A percentile compares a stretch with the other conserved stretches of the same genome.
Conservation (phyloP, 2,888 invertebrate species). For the Linnaemya tessellans region DNA sequence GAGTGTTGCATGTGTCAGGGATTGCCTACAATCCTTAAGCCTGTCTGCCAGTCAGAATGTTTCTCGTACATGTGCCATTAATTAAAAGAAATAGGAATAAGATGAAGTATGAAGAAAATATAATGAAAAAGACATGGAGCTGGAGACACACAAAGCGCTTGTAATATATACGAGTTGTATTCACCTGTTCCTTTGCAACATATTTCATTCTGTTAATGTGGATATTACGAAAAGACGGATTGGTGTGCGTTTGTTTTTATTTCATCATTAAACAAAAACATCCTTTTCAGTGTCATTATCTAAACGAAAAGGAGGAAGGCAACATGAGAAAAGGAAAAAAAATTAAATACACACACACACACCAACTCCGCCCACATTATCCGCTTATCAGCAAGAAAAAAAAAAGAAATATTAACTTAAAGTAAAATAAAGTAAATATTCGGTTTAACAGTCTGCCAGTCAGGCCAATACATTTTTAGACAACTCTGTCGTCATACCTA, state of each 20-base stretch:
- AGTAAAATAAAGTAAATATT: conserved; percentile 22
- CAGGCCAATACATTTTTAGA: conserved; percentile 5
- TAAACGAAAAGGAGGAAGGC: conserved; percentile 49
- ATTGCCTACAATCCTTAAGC: neutral
- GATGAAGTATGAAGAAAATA: conserved; percentile 31
- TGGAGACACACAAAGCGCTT: conserved; percentile 6
- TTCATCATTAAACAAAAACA: conserved; percentile 52
- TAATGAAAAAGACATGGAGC: conserved; percentile 8
- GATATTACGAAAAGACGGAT: conserved; percentile 38
- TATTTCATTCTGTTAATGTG: conserved; percentile 56
- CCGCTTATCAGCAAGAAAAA: conserved; percentile 60
- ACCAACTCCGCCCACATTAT: conserved; percentile 75
- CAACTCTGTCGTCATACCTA: conserved; percentile 12
- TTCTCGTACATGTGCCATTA: conserved; percentile 64
- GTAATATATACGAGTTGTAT: conserved; percentile 26
- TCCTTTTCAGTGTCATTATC: conserved; percentile 73
- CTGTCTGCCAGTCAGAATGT: neutral
- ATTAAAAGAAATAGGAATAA: conserved; percentile 59
- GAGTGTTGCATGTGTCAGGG: neutral
- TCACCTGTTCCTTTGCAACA: conserved; percentile 64
- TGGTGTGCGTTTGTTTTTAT: conserved; percentile 22
- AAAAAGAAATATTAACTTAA: conserved; percentile 22
- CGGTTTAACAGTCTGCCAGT: conserved; percentile 20
- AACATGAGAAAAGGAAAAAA: conserved; percentile 1
- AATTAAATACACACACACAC: conserved; percentile 15